Base-by-base conservation (phyloP, 2,888 invertebrate genomes). In the Lamellibrachia columna region DNA sequence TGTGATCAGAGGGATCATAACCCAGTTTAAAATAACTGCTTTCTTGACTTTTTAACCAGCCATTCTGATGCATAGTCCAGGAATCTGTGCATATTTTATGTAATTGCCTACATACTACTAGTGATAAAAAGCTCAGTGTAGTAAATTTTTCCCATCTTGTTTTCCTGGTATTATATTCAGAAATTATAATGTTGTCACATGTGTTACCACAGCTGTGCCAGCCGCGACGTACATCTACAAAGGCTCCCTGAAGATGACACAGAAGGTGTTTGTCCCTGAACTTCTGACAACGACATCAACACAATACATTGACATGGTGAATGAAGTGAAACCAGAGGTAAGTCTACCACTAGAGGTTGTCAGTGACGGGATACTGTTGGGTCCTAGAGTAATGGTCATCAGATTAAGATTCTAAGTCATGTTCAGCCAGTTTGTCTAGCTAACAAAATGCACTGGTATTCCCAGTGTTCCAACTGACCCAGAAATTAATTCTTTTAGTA, bases 291-390 rank as follows among this genome's bases (percentile, higher is more conserved):
- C 75, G 6, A 75, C 15, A 6, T 22, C 75, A 22, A 75, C 75
- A 75, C 75, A 75, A n/a, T 75, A 75, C 75, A 75, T n/a, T 75
- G 75, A 11, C 6, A 11, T 75, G 75, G 75, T 75, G 75, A 75
- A 75, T 15, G 75, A 75, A 75, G 75, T 75, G 75, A 75, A 75
- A 75, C 75, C 75, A 75, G 22, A 75, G 75, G 75, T 75, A 75
- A 75, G 75, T 75, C 75, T 60, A 60, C 3, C 7, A 8, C 60
- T 75, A 15, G 11, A 75, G 4, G 75, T 22, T 75, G 75, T 15
- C 75, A 75, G 11, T 22, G 22, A 75, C 4, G 75, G 1, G 11
- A 1, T 55, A 55, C 55, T 9, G 55, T 55, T 55, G 4, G 55
- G 7, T 55, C 9, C 9, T 55, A 55, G 9, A 9, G 9, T 55